phyloP scores from a whole-genome alignment of 2,888 invertebrate species.

The Stegana nigrithorax region DNA sequence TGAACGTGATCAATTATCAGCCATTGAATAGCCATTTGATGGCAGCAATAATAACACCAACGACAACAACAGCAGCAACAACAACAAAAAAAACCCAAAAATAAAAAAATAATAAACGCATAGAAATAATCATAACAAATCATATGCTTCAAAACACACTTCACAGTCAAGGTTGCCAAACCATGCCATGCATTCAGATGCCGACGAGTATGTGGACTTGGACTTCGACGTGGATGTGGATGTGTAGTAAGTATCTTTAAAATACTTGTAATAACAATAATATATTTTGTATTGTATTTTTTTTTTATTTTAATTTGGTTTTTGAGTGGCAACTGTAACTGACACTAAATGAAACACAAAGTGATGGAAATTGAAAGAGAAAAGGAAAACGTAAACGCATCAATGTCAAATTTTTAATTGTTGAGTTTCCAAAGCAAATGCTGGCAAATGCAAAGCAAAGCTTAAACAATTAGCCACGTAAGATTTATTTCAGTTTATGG shows the following conservation, averaged over 20 bases:
- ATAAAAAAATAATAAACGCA: conserved; percentile 22
- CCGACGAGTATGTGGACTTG: too few relatives aligned
- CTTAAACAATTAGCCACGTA: neutral
- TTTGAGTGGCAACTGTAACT: too few relatives aligned
- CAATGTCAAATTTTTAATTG: conserved; percentile 38
- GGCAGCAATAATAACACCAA: too few relatives aligned
- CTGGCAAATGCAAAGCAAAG: neutral
- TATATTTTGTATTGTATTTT: too few relatives aligned
- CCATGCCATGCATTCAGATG: neutral
- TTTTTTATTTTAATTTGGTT: too few relatives aligned
- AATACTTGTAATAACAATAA: too few relatives aligned
- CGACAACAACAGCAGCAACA: too few relatives aligned
- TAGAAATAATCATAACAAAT: conserved; percentile 17
- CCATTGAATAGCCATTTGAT: conserved; percentile 51
- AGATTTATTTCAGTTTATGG: neutral
- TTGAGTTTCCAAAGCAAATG: conserved; percentile 4
- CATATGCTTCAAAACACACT: neutral
- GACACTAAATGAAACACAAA: too few relatives aligned
- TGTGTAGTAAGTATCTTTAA: too few relatives aligned
- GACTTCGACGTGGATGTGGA: too few relatives aligned
- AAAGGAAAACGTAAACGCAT: conserved; percentile 42
- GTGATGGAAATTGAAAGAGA: too few relatives aligned
- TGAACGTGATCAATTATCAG: conserved; percentile 60
- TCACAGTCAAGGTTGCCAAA: conserved; percentile 49
- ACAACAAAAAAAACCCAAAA: conserved; percentile 39